Percentiles rank a stretch among this genome's conserved stretches.
phyloP scores from a whole-genome alignment of 2,113 vertebrate genomes.

The Chunga burmeisteri region DNA sequence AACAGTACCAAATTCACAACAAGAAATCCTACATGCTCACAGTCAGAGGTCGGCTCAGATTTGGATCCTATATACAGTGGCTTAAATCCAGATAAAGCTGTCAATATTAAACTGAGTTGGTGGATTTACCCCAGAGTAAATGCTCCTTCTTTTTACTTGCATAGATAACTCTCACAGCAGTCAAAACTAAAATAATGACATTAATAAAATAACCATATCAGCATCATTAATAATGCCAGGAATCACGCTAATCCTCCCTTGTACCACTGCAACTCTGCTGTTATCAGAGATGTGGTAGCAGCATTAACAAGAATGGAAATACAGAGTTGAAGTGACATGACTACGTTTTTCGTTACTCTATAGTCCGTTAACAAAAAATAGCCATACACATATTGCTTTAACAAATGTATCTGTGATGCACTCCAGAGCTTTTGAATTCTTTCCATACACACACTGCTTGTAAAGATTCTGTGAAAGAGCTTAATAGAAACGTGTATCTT shows the following conservation, averaged over 20 bases:
- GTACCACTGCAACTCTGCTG: background rate
- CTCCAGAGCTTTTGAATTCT: conserved; percentile 2
- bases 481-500: background rate
- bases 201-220: conserved; percentile 19
- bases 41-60: background rate
- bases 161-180: background rate
- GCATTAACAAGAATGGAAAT: background rate
- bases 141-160: background rate
- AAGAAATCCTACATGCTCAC: background rate
- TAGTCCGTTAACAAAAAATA: background rate
- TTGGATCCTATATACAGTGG: background rate
- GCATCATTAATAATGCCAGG: background rate
- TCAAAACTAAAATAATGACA: background rate
- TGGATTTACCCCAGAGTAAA: background rate
- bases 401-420: background rate
- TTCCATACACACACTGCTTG: background rate
- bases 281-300: background rate
- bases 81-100: conserved; percentile 31
- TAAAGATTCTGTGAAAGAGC: background rate
- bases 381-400: background rate
- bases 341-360: background rate
- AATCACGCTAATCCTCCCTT: background rate
- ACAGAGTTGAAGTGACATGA: background rate
- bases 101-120: background rate
- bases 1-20: background rate